Base-by-base conservation (phyloP, 2,113 vertebrate genomes). In the Tachysurus vachellii region DNA sequence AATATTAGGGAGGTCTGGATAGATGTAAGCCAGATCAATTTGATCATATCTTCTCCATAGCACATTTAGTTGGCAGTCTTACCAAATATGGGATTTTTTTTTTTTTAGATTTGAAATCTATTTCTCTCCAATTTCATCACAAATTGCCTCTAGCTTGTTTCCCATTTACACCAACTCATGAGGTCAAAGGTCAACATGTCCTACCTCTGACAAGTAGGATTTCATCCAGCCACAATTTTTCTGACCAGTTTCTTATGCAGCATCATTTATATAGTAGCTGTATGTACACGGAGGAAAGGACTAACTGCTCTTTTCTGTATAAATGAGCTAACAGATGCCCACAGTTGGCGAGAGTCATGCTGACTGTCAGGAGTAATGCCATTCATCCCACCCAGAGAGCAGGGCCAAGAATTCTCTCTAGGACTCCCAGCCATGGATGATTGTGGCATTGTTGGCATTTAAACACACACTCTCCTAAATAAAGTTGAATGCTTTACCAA, bases 241-340 rank as follows among this genome's bases (percentile, higher is more conserved):
- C 13, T 53, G 14, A 77, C 28, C 28, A 9, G 26, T 57, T 57
- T 56, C n/a, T 42, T 23, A 47, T 80, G 31, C 56, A 80, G 56
- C 7, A 59, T 80, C 56, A 80, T 7, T 59, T 31, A 80, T 5
- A 42, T 23, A 19, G 10, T 42, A 80, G 13, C 47, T 56, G 50
- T 28, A 54, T 56, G 76, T 79, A 56, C 50, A 79, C 56, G 50
- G 28, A 59, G n/a, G 79, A 59, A 19, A 59, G 21, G n/a, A 10
- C 50, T 16, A 28, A 80, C 54, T 80, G 79, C 56, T 13, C 56
- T 80, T 57, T 80, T 80, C 28, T 80, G 28, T 36, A 80, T 59
- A 59, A 80, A 80, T 80, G 21, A 59, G 54, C 56, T 59, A 80
- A 57, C 54, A 80, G 76, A 56, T 80, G 76, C n/a, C 53, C 53